A percentile compares a stretch with the other conserved stretches of the same genome.
These are phyloP conservation scores for Gnathonemus longibarbis DNA, from an alignment of 2,113 vertebrate species.

Conservation along the genomic window DNA sequence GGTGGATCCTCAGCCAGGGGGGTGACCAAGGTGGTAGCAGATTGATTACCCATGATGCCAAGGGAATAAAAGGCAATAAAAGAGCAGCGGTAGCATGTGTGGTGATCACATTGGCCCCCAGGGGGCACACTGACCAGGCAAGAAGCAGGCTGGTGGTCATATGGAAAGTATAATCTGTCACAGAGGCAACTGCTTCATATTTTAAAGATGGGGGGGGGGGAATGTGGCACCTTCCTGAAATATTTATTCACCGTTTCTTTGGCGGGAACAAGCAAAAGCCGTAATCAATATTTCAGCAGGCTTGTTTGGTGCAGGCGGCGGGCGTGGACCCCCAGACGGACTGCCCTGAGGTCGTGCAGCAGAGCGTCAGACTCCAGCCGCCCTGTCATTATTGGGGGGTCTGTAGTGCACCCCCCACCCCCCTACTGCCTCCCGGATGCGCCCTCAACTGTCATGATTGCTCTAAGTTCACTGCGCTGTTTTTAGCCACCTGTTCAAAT, in stretches of 20 bases:
- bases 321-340: slow-evolving; percentile 18
- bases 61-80: neutral
- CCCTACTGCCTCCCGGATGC: slow-evolving; percentile 51
- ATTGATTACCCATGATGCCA: neutral
- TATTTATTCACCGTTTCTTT: slow-evolving; percentile 71
- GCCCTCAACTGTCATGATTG: slow-evolving; percentile 78
- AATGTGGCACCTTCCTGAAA: slow-evolving; percentile 71
- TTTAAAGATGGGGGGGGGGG: slow-evolving; percentile 47
- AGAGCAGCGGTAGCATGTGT: neutral
- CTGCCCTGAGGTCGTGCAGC: neutral
- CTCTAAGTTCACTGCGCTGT: slow-evolving; percentile 73
- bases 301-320: slow-evolving; percentile 13
- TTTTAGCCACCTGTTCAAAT: slow-evolving; percentile 87
- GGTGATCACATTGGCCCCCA: neutral
- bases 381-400: neutral
- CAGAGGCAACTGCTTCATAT: slow-evolving; percentile 44
- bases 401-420: slow-evolving; percentile 3
- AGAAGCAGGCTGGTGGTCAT: neutral
- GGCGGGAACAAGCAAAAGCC: slow-evolving; percentile 59
- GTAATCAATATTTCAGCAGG: slow-evolving; percentile 77
- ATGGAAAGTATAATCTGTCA: slow-evolving; percentile 30
- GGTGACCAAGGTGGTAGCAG: neutral
- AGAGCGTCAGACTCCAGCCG: neutral
- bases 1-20: neutral
- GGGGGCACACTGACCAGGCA: neutral